Conservation (phyloP, 2,797 vertebrate genomes). For the Hydrocynus forskahlii region DNA sequence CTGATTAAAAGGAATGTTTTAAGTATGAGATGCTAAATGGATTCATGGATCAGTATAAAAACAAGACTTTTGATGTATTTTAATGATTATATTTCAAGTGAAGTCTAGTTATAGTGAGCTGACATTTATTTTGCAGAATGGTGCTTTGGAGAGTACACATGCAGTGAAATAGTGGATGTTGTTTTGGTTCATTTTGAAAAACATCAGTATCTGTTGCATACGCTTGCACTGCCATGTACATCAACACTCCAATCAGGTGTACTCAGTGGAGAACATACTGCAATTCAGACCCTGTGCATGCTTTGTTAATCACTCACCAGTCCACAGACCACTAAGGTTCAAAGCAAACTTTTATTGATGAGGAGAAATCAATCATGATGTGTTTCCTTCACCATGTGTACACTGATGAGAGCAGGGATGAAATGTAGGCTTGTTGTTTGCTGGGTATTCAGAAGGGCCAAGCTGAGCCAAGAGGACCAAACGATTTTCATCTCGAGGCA, state of each 20-base stretch:
- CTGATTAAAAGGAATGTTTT: no score
- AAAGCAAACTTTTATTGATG: background rate
- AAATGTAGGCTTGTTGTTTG: slow-evolving; percentile 22
- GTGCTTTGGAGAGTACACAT: background rate
- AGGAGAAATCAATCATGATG: background rate
- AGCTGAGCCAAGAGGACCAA: slow-evolving; percentile 20
- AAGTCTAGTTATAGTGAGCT: no score
- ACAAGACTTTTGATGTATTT: no score
- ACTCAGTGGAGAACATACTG: background rate
- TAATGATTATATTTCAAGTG: no score
- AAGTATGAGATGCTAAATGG: no score
- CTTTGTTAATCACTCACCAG: background rate
- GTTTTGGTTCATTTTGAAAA: background rate
- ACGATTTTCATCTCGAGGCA: slow-evolving; percentile 37
- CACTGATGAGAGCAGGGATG: background rate
- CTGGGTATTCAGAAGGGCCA: slow-evolving; percentile 9
- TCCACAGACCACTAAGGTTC: background rate
- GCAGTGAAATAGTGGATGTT: background rate
- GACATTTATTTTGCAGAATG: no score
- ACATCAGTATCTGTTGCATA: background rate
- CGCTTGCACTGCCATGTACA: background rate
- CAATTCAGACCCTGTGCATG: background rate
- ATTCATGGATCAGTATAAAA: no score
- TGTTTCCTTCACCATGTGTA: background rate
- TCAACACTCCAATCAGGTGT: background rate